Base-by-base conservation (phyloP, 2,888 invertebrate genomes). In the Eucera pruinosa region DNA sequence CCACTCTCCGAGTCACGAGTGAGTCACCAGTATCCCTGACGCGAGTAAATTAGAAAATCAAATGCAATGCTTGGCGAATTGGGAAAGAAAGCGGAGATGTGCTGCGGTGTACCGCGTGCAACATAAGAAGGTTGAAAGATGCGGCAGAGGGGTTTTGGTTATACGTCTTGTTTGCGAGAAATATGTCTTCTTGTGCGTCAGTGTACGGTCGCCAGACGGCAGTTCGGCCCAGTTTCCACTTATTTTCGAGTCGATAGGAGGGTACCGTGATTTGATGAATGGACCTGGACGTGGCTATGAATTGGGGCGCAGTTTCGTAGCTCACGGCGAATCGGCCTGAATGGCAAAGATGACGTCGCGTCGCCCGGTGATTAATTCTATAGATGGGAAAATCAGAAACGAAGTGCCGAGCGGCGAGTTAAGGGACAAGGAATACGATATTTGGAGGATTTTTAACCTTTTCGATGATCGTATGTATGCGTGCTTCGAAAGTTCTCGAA, bases 141-240 rank as follows among this genome's bases (percentile, higher is more conserved):
- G 13, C 18, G 27, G 43, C 18, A 25, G 11, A 18, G 33, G 11
- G 18, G 23, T 3, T 20, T 36, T 11, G 33, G 3, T 5, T 36
- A 11, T 27, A 13, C 39, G 50, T 39, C 20, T 27, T 30, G 41
- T 33, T 65, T 5, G 20, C 13, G 1, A 20, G 54, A 11, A 18
- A 48, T 7, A 7, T 0, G 33, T 52, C 41, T n/a, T n/a, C n/a
- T 65, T 13, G 33, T 3, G 15, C 25, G 50, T 36, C 18, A 36
- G 9, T 66, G 2, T 11, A 18, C 15, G 57, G 39, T 43, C 18
- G 20, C 15, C 52, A 2, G 11, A 20, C 7, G 3, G 61, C 20
- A 55, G 54, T 48, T 61, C 61, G 61, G 54, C 73, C 69, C 55
- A 69, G 69, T 69, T 73, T 69, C 60, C 33, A 13, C 36, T 47